phyloP scores from a whole-genome alignment of 2,113 vertebrate species.

The Syngnathus scovelli region DNA sequence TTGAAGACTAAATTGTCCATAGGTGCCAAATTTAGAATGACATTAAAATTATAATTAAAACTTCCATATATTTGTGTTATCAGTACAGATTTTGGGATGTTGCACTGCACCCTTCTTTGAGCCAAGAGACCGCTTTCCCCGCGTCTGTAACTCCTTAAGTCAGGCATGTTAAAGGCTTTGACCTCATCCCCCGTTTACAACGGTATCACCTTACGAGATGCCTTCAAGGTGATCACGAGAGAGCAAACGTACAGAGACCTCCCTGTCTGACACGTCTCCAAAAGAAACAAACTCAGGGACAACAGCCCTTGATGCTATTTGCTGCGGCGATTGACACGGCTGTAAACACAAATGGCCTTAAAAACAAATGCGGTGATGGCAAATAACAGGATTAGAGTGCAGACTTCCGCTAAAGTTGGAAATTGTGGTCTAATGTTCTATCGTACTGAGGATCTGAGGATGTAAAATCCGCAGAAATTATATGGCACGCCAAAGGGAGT shows the following conservation, averaged over 20 bases:
- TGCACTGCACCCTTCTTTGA: background rate
- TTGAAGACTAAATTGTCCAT: background rate
- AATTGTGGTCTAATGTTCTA: background rate
- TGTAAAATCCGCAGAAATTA: too few relatives aligned
- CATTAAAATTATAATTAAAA: background rate
- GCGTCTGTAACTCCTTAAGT: constrained; percentile 58
- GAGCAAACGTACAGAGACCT: constrained; percentile 41
- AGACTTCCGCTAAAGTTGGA: background rate
- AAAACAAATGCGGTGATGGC: constrained; percentile 14
- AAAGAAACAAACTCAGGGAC: constrained; percentile 51
- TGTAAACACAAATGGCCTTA: constrained; percentile 28
- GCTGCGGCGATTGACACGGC: constrained; percentile 41
- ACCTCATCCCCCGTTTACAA: constrained; percentile 54
- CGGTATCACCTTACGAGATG: constrained; percentile 56
- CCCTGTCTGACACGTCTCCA: constrained; percentile 40
- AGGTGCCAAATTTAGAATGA: background rate
- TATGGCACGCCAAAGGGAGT: too few relatives aligned
- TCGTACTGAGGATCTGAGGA: too few relatives aligned
- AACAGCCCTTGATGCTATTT: constrained; percentile 14
- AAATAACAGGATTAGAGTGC: background rate
- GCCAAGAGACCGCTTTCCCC: background rate
- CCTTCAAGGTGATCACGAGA: constrained; percentile 24
- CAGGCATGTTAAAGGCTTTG: constrained; percentile 55
- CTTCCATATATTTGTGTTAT: background rate
- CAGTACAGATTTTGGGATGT: background rate